Evolutionary conservation across 2,797 vertebrate species (phyloP).

Genomic region (Otolemur crassicaudatus): DNA sequence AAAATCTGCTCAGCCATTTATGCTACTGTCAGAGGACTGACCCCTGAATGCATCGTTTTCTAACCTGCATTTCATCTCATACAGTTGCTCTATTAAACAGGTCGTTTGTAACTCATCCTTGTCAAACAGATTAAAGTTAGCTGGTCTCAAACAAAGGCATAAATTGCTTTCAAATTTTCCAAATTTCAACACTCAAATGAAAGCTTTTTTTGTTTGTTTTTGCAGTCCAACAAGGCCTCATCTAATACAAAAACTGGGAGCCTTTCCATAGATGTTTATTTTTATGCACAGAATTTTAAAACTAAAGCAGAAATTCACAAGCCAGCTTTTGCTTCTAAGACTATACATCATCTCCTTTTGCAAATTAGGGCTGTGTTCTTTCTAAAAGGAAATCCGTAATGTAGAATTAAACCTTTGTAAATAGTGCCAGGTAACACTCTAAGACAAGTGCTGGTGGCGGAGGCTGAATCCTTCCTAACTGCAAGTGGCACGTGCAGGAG

Average conservation of each 20-base stretch:
- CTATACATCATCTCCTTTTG: background rate
- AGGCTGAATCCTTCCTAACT: constrained; percentile 50
- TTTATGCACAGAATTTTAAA: constrained; percentile 24
- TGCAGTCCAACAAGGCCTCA: background rate
- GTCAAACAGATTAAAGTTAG: constrained; percentile 55
- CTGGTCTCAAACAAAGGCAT: constrained; percentile 21
- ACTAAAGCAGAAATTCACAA: constrained; percentile 46
- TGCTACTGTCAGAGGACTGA: background rate
- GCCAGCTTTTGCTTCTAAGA: background rate
- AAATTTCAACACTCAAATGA: constrained; percentile 46
- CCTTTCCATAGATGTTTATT: background rate
- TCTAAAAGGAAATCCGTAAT: constrained; percentile 56
- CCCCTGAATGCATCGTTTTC: background rate
- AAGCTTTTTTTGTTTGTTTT: background rate
- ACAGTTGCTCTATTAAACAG: constrained; percentile 46
- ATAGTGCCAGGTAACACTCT: background rate
- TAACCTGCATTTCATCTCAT: constrained; percentile 48
- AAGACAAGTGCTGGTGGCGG: constrained; percentile 52
- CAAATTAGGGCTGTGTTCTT: background rate
- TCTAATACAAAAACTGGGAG: background rate
- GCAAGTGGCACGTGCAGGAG: background rate
- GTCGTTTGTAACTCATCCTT: constrained; percentile 61
- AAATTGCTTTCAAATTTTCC: constrained; percentile 51
- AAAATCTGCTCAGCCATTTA: background rate
- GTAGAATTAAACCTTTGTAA: constrained; percentile 65